phyloP scores from a whole-genome alignment of 1,140 invertebrate genomes.

The Notospermus geniculatus region DNA sequence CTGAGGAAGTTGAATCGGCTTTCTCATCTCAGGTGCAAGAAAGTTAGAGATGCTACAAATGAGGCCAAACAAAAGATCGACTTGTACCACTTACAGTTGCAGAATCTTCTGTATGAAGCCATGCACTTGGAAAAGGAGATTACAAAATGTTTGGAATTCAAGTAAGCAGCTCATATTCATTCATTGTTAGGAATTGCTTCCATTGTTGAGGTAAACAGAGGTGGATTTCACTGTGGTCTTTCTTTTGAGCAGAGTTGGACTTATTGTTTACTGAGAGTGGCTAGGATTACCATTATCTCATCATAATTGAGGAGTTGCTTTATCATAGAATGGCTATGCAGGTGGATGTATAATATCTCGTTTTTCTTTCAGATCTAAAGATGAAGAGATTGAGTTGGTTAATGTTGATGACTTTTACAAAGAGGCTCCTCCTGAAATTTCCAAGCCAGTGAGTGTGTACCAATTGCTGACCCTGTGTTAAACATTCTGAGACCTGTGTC shows the following conservation, averaged over 20 bases:
- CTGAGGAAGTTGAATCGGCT: constrained; percentile 88
- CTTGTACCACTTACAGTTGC: constrained; percentile 82
- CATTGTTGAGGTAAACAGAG: no score
- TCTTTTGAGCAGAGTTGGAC: no score
- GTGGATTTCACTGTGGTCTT: no score
- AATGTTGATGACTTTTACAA: constrained; percentile 80
- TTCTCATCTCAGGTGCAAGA: constrained; percentile 81
- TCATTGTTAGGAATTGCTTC: no score
- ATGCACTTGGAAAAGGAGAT: constrained; percentile 92
- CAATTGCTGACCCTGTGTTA: no score
- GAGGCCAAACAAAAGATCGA: constrained; percentile 83
- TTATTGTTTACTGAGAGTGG: no score
- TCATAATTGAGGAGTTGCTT: no score
- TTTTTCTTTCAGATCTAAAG: constrained; percentile 73
- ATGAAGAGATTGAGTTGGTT: constrained; percentile 88
- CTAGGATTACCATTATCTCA: no score
- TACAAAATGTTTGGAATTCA: constrained; percentile 88
- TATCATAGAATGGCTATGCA: no score
- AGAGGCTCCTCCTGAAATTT: constrained; percentile 72
- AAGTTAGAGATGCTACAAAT: constrained; percentile 70
- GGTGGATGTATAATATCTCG: no score
- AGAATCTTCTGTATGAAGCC: constrained; percentile 94
- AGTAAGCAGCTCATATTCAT: no score
- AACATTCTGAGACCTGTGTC: no score
- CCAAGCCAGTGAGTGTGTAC: constrained; percentile 70